Percentiles rank a stretch among this genome's conserved stretches.
These are phyloP conservation scores for Acrocyrtus sp. DNA, from an alignment of 2,888 invertebrate species.

Conservation along the genomic window DNA sequence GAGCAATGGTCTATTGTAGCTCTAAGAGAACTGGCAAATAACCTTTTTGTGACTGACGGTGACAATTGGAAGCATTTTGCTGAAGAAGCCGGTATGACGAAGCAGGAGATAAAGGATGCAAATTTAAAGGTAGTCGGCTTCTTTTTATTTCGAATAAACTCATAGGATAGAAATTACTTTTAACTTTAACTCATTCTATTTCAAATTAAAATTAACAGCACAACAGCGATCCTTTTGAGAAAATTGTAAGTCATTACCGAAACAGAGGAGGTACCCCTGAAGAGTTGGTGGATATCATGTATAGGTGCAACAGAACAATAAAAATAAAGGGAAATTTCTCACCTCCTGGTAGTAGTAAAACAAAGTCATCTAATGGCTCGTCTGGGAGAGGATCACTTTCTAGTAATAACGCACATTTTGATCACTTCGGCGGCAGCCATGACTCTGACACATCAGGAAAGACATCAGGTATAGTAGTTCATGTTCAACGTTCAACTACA, in stretches of 20 bases:
- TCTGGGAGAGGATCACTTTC: slow-evolving; percentile 44
- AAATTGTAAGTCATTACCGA: slow-evolving; percentile 63
- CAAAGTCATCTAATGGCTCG: slow-evolving; percentile 38
- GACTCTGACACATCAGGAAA: slow-evolving; percentile 55
- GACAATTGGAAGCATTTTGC: slow-evolving; percentile 65
- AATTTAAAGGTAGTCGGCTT: slow-evolving; percentile 63
- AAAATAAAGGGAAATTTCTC: slow-evolving; percentile 35
- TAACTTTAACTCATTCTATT: no score
- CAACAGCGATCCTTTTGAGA: slow-evolving; percentile 63
- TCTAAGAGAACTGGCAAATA: slow-evolving; percentile 63
- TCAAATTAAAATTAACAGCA: no score
- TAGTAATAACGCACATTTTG: slow-evolving; percentile 6
- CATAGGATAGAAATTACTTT: no score
- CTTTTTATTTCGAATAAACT: no score
- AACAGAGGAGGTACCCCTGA: slow-evolving; percentile 64
- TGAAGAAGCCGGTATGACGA: slow-evolving; percentile 64
- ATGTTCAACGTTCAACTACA: no score
- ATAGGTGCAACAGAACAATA: slow-evolving; percentile 62
- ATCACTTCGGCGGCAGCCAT: slow-evolving; percentile 2
- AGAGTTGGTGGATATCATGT: slow-evolving; percentile 64
- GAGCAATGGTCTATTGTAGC: slow-evolving; percentile 64
- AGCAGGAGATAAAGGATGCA: slow-evolving; percentile 63
- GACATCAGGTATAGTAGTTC: no score
- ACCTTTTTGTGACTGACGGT: slow-evolving; percentile 63
- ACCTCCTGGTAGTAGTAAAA: slow-evolving; percentile 2